Conservation (phyloP, 1,140 invertebrate genomes). For the Nylanderia fulva region DNA sequence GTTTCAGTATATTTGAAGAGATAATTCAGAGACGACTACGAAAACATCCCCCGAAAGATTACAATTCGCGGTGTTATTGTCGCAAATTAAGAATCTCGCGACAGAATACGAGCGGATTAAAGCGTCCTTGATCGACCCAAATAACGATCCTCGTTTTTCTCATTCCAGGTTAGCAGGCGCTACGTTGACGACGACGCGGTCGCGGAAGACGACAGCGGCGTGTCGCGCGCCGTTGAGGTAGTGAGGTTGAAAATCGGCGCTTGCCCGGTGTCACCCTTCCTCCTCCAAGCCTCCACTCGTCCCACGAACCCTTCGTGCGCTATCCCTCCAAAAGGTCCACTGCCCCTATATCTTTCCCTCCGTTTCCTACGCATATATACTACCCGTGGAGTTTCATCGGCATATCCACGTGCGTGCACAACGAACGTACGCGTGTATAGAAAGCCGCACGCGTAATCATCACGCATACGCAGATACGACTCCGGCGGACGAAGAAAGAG, state of each 20-base stretch:
- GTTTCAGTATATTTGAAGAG: no score
- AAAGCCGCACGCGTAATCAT: slow-evolving; percentile 41
- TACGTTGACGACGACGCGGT: slow-evolving; percentile 21
- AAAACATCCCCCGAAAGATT: not conserved
- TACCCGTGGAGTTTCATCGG: slow-evolving; percentile 29
- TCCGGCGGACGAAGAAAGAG: no score
- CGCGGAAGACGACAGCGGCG: slow-evolving; percentile 42
- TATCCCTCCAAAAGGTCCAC: slow-evolving; percentile 24
- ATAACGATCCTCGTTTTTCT: slow-evolving; percentile 57
- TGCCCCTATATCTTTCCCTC: slow-evolving; percentile 40
- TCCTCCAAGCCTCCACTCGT: slow-evolving; percentile 23
- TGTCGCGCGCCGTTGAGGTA: slow-evolving; percentile 61
- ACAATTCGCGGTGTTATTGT: not conserved
- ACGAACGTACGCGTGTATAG: slow-evolving; percentile 32
- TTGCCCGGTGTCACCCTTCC: slow-evolving; percentile 60
- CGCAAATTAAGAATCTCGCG: not conserved
- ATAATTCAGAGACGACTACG: not conserved
- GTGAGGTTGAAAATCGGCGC: slow-evolving; percentile 71
- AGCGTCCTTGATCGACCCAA: slow-evolving; percentile 6
- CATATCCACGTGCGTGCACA: slow-evolving; percentile 63
- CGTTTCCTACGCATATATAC: not conserved
- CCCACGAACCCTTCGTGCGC: not conserved
- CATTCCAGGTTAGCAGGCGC: slow-evolving; percentile 60
- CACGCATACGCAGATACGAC: slow-evolving; percentile 40
- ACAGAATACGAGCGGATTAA: slow-evolving; percentile 1